Evolutionary conservation across 1,140 invertebrate species (phyloP).

Genomic region (Scaptomyza montana): DNA sequence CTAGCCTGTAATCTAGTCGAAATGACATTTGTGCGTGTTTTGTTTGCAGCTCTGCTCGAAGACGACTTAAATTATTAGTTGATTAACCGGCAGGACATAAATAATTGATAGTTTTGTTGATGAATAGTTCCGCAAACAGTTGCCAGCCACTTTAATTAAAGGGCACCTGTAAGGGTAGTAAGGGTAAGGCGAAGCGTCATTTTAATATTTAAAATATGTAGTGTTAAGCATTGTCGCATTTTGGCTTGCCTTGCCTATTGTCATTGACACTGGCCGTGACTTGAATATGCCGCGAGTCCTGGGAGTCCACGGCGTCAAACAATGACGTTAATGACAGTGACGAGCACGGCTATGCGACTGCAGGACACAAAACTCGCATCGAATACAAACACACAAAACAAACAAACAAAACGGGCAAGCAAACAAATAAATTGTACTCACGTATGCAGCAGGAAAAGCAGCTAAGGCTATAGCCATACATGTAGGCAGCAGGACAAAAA

Average conservation of each 20-base stretch:
- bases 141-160: constrained; percentile 44
- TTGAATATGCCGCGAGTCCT: not conserved
- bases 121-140: constrained; percentile 20
- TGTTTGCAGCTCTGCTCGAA: constrained; percentile 1
- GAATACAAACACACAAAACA: constrained; percentile 33
- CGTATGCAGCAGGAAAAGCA: constrained; percentile 35
- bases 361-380: constrained; percentile 44
- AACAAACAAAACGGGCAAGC: constrained; percentile 49
- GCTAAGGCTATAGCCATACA: constrained; percentile 3
- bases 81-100: constrained; percentile 73
- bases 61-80: constrained; percentile 59
- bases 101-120: constrained; percentile 65
- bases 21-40: constrained; percentile 75
- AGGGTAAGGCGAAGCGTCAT: constrained; percentile 51
- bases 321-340: constrained; percentile 80
- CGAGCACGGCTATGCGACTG: constrained; percentile 47
- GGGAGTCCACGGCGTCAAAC: constrained; percentile 35
- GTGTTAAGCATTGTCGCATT: constrained; percentile 16
- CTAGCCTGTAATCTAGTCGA: constrained; percentile 10
- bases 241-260: constrained; percentile 4
- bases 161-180: constrained; percentile 20
- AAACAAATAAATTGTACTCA: constrained; percentile 66
- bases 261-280: constrained; percentile 40
- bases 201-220: constrained; percentile 73
- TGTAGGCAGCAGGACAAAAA: constrained; percentile 11